Base-by-base conservation (phyloP, 1,140 invertebrate genomes). In the Lamellibrachia luymesi region DNA sequence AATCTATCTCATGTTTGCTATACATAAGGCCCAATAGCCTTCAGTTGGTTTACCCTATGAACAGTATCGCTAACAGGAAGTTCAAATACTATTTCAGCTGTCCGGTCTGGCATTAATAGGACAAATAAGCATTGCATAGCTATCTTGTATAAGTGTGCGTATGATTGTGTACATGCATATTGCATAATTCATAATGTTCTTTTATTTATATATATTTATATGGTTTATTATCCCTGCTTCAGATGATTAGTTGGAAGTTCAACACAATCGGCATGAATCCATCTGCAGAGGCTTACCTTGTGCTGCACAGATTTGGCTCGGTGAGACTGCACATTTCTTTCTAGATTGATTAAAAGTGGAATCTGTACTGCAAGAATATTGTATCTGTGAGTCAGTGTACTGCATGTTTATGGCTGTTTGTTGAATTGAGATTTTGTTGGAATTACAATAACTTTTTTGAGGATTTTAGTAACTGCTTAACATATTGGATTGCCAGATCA, bases 241-340 rank as follows among this genome's bases (percentile, higher is more conserved):
- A 96, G 96, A 93, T 96, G 50, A 96, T 96, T 90, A 95, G 95
- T 90, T 96, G 96, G 95, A 96, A 96, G 93, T 94, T 96, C 90
- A 95, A 95, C 51, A 95, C 95, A 56, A 95, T 95, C 93, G 96
- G 96, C 49, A 96, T 96, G 95, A 96, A 96, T 92, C 95, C 95
- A 17, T 95, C 95, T 93, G 95, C 96, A 27, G 96, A 96, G 93
- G 94, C 94, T 8, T 96, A 96, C 96, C 97, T 98, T 93, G 97
- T 98, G 93, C 98, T 98, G 95, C 98, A 99, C 96, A 98, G 98
- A 97, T 98, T 98, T 96, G 98, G 98, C 96, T 97, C 98, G 96
- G 98, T 98, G 94, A 94, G 95, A 95, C 93, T 22, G 50, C 90
- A 27, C 27, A 91, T 8, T 91, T 91, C 49, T 80, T 80, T 80